Evolutionary conservation across 2,797 vertebrate species (phyloP).

Genomic region (Anas bernieri): DNA sequence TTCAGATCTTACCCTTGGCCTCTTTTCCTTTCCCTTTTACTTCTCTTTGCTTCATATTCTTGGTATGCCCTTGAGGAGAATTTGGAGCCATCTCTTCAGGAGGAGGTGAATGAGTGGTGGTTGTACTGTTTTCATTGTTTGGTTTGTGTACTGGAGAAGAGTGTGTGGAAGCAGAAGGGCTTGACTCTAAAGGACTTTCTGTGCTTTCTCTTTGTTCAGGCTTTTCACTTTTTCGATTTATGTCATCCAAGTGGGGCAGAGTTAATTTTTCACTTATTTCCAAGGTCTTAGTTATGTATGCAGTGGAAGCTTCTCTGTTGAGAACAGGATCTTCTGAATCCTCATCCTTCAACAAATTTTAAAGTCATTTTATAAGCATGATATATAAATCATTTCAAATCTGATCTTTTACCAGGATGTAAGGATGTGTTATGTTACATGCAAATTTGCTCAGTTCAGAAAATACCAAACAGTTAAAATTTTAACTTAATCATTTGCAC

Average conservation of each 20-base stretch:
- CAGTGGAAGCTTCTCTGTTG: background rate
- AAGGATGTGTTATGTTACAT: background rate
- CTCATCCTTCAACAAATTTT: conserved; percentile 76
- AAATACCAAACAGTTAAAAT: background rate
- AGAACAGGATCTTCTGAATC: conserved; percentile 70
- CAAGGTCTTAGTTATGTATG: conserved; percentile 36
- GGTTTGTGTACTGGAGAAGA: conserved; percentile 82
- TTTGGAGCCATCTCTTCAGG: conserved; percentile 79
- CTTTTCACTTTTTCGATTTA: conserved; percentile 73
- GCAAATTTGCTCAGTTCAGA: background rate
- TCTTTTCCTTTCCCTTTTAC: conserved; percentile 87
- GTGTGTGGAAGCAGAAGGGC: conserved; percentile 74
- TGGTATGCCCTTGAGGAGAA: conserved; percentile 81
- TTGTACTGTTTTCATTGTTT: conserved; percentile 77
- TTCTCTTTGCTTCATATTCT: conserved; percentile 86
- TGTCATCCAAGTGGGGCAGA: background rate
- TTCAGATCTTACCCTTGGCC: conserved; percentile 81
- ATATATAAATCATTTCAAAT: background rate
- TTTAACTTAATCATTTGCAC: background rate
- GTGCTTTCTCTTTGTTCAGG: conserved; percentile 69
- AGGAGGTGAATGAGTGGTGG: conserved; percentile 73
- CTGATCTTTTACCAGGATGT: background rate
- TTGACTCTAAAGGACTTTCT: conserved; percentile 73
- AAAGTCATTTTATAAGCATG: background rate
- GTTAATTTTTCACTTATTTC: conserved; percentile 76